Evolutionary conservation across 2,888 invertebrate species (phyloP).

Genomic region (Fragum fragum): DNA sequence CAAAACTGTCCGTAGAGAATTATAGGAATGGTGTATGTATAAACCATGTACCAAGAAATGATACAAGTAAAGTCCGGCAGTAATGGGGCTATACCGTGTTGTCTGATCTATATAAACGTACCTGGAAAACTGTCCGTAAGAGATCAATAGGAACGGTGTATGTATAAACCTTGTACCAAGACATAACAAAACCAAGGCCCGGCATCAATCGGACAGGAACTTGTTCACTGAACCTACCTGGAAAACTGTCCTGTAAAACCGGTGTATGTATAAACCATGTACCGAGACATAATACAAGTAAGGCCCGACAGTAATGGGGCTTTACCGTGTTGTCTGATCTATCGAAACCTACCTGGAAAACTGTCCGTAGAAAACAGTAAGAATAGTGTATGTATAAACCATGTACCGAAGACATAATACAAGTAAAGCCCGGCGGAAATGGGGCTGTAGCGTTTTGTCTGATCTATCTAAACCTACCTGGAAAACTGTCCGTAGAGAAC

Average conservation of each 20-base stretch:
- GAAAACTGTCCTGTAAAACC: conserved; percentile 27
- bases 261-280: conserved; percentile 42
- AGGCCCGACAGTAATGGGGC: conserved; percentile 23
- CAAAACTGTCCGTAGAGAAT: no score
- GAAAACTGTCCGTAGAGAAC: conserved; percentile 29
- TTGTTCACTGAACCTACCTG: conserved; percentile 16
- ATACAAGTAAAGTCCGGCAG: conserved; percentile 20
- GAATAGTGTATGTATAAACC: conserved; percentile 36
- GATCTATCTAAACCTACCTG: conserved; percentile 6
- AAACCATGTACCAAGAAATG: conserved; percentile 36
- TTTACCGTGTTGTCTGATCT: conserved; percentile 19
- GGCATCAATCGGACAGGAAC: conserved; percentile 20
- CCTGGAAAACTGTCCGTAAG: not conserved
- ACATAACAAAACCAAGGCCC: not conserved
- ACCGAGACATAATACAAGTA: conserved; percentile 24
- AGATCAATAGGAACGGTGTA: conserved; percentile 24
- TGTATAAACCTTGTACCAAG: conserved; percentile 34
- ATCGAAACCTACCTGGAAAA: not conserved
- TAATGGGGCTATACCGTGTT: conserved; percentile 28
- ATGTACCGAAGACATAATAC: conserved; percentile 19
- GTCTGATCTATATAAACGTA: no score
- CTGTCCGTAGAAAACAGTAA: conserved; percentile 7
- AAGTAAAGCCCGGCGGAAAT: not conserved
- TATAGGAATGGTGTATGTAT: not conserved
- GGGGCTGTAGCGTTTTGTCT: conserved; percentile 26